phyloP scores from a whole-genome alignment of 2,113 vertebrate species.

The Rhea pennata region DNA sequence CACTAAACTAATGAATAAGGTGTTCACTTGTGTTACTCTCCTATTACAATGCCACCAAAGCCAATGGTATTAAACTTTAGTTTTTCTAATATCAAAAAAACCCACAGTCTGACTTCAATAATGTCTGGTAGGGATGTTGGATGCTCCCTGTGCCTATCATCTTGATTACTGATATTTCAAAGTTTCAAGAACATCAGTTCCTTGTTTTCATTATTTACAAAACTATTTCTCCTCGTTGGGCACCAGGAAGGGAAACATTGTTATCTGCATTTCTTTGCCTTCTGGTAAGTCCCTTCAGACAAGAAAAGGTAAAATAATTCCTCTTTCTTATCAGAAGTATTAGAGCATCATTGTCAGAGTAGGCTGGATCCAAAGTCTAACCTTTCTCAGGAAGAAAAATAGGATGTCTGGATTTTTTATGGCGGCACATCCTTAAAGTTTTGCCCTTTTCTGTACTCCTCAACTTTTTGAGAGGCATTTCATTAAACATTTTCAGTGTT shows the following conservation, averaged over 20 bases:
- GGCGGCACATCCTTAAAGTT: neutral
- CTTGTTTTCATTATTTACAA: neutral
- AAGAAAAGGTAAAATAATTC: neutral
- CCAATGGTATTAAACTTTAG: rapidly evolving
- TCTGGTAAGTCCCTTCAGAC: neutral
- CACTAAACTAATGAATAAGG: neutral
- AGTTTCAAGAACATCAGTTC: neutral
- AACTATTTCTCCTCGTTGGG: neutral
- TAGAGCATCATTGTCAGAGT: neutral
- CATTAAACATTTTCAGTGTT: neutral
- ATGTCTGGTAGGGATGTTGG: neutral
- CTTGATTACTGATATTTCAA: neutral
- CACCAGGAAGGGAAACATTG: neutral
- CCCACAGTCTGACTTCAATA: neutral
- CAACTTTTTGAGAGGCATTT: rapidly evolving
- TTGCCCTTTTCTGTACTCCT: neutral
- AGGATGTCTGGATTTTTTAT: neutral
- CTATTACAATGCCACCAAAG: neutral
- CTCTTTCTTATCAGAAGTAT: neutral
- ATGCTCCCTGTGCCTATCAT: neutral
- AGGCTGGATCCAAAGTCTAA: neutral
- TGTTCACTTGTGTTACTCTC: neutral
- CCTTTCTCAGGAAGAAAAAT: neutral
- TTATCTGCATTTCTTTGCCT: neutral
- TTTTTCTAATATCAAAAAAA: neutral